Evolutionary conservation across 2,888 invertebrate species (phyloP).

Genomic region (Pristionchus japonicus): DNA sequence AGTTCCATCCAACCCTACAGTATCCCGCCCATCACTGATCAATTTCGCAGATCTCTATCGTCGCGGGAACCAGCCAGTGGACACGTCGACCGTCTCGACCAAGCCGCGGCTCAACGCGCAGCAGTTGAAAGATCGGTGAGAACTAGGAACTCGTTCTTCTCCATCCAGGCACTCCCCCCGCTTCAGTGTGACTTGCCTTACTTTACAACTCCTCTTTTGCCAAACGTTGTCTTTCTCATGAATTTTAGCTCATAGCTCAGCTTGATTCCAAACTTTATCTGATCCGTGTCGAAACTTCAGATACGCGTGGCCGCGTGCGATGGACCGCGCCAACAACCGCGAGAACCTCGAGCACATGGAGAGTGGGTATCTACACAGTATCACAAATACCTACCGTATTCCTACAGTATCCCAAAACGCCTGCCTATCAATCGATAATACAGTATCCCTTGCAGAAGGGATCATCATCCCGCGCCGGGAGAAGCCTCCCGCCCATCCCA

Average conservation of each 20-base stretch:
- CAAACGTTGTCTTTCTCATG: too few species aligned
- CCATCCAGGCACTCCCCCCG: too few species aligned
- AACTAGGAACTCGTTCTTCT: not conserved
- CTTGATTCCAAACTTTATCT: too few species aligned
- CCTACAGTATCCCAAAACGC: not conserved
- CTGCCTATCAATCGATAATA: too few species aligned
- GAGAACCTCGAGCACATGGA: not conserved
- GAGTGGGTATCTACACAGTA: not conserved
- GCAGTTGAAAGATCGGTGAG: not conserved
- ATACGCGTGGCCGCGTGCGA: not conserved
- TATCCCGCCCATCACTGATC: too few species aligned
- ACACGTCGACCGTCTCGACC: not conserved
- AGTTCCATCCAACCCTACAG: too few species aligned
- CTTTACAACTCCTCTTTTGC: too few species aligned
- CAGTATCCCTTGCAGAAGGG: not conserved
- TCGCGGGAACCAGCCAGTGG: not conserved
- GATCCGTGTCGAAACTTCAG: too few species aligned
- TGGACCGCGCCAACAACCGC: constrained; percentile 22
- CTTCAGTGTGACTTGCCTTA: too few species aligned
- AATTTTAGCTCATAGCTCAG: too few species aligned
- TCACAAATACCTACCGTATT: not conserved
- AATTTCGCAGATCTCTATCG: not conserved
- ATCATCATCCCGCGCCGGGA: not conserved
- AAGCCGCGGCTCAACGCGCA: not conserved
- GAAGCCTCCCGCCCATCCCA: not conserved